Evolutionary conservation across 1,140 invertebrate species (phyloP).

Genomic region (Formica exsecta): DNA sequence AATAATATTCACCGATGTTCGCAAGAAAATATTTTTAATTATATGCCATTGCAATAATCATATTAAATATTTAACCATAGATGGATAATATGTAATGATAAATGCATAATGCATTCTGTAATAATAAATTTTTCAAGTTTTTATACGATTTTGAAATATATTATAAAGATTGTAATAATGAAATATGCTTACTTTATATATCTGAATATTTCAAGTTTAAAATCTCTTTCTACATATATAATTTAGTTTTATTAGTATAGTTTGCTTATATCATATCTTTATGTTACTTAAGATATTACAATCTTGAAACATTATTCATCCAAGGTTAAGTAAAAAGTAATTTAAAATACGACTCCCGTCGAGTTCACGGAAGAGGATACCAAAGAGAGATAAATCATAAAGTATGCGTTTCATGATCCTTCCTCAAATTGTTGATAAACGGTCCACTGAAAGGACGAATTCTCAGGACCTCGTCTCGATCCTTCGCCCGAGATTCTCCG

Average conservation of each 20-base stretch:
- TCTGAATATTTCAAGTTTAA: not conserved
- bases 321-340: slow-evolving; percentile 27
- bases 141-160: not conserved
- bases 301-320: slow-evolving; percentile 25
- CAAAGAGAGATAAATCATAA: slow-evolving; percentile 18
- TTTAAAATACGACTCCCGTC: not conserved
- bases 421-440: slow-evolving; percentile 43
- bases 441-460: slow-evolving; percentile 38
- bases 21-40: slow-evolving; percentile 32
- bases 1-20: slow-evolving; percentile 47
- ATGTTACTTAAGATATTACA: not conserved
- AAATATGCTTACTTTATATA: not conserved
- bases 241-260: too few species aligned
- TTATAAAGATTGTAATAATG: not conserved
- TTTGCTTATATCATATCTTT: not conserved
- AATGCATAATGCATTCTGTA: not conserved
- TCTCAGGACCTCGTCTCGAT: slow-evolving; percentile 69
- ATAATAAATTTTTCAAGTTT: not conserved
- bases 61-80: slow-evolving; percentile 12
- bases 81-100: not conserved
- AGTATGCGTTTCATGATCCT: slow-evolving; percentile 19
- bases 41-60: not conserved
- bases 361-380: slow-evolving; percentile 32
- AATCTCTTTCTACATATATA: not conserved
- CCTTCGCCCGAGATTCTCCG: slow-evolving; percentile 42